These are phyloP conservation scores for Belonocnema kinseyi DNA, from an alignment of 1,140 invertebrate species.

Conservation along the genomic window DNA sequence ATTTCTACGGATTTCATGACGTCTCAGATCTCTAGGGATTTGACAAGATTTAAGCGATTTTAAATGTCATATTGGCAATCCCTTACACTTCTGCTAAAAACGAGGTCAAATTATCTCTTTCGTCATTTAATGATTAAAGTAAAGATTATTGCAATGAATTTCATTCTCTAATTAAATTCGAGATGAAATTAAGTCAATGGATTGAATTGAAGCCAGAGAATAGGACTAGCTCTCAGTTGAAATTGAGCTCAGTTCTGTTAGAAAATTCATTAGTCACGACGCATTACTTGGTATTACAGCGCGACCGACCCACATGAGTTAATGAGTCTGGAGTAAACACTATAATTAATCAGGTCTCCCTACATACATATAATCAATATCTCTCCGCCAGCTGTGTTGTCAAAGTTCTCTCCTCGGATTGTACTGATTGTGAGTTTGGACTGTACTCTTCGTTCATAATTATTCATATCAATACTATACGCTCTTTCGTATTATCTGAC, in stretches of 20 bases:
- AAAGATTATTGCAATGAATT: too few species aligned
- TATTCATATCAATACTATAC: background rate
- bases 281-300: background rate
- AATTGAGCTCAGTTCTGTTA: slow-evolving; percentile 6
- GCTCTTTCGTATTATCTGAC: background rate
- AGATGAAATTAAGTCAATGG: background rate
- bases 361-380: slow-evolving; percentile 12
- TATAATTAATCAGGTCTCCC: slow-evolving; percentile 21
- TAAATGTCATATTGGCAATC: too few species aligned
- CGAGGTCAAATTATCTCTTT: too few species aligned
- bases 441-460: slow-evolving; percentile 18
- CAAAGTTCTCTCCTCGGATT: background rate
- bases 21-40: too few species aligned
- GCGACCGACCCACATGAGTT: slow-evolving; percentile 27
- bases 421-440: background rate
- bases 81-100: too few species aligned
- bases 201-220: background rate
- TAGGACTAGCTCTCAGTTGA: background rate
- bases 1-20: too few species aligned
- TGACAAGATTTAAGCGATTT: too few species aligned
- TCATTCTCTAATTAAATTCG: too few species aligned
- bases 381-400: background rate
- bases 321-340: slow-evolving; percentile 27
- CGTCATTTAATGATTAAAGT: too few species aligned
- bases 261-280: slow-evolving; percentile 24